Evolutionary conservation across 2,797 vertebrate genomes (phyloP), one percentile per base, ranked within the genome.

Genomic region (Acanthurus leucopareius): DNA sequence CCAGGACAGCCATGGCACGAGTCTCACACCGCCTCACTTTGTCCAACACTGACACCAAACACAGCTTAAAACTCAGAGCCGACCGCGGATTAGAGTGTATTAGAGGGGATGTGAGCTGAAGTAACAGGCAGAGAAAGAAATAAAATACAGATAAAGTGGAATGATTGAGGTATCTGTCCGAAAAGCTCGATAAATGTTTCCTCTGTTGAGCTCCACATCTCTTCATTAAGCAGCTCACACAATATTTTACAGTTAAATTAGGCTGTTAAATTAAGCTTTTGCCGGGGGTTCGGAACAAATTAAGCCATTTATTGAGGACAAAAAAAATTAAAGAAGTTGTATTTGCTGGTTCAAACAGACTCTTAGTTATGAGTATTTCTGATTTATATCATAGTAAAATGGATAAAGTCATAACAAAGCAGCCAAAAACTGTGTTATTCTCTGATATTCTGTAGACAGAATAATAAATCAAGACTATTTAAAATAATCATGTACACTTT

Each of bases 71-170:
- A 42, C 69, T 53, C 45, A 10, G 13, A 69, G 35, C 57, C 51
- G 62, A 75, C 20, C 0, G 49, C 20, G 28, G 72, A 81, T 70
- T 69, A 76, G 8, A 28, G 2, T 49, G 10, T 15, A 44, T 79
- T 61, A 60, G 44, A 54, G 40, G 38, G 4, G 25, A 47, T 53
- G 51, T 69, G 28, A 58, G 35, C 49, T 35, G 42, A 49, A 51
- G 49, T 19, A 42, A 49, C 25, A 13, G 13, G n/a, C 19, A 28
- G 20, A 64, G 40, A 70, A 20, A 47, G 11, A 19, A 16, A 25
- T 10, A 49, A 48, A 49, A 38, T 17, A 6, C 28, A 28, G 14
- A 16, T 15, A 48, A n/a, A 56, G 14, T 25, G 25, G 13, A 45
- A 58, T 40, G 0, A 32, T 64, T 51, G 10, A 20, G 14, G 38